Base-by-base conservation (phyloP, 2,113 vertebrate species). In the Elephantulus edwardii region DNA sequence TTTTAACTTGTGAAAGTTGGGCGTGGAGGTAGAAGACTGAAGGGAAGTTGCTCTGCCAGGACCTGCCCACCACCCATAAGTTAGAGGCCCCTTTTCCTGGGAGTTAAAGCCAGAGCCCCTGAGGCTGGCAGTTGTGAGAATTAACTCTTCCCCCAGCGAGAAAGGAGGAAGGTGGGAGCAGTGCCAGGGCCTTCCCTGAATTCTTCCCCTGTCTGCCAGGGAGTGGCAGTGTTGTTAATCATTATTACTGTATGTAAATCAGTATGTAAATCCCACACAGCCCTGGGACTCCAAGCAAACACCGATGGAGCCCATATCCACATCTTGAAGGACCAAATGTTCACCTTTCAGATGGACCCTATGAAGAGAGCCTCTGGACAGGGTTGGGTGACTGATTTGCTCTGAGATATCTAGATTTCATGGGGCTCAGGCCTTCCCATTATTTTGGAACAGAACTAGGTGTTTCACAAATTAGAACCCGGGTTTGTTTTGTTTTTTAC, bases 181-280 rank as follows among this genome's bases (percentile, higher is more conserved):
- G 10, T 0, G 84, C 92, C 87, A 91, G 66, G 82, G 71, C 93
- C 95, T 94, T 94, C 92, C 93, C 93, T 46, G 91, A 95, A 95
- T 96, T 78, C 94, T 96, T 95, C 92, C 95, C 44, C 30, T 1
- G 85, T 95, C 92, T 95, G 95, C 96, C 96, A 96, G 96, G 96
- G 93, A 96, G 96, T 94, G 95, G 96, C 96, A 96, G 91, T 96
- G 85, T 96, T 96, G 96, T 95, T 96, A 95, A 96, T 96, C 95
- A 95, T 96, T 95, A 96, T 94, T 95, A 91, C 94, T 88, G 92
- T 95, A 95, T 96, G 96, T 83, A 96, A 95, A 96, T 95, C 62
- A 87, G 44, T 54, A 96, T 95, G 95, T 92, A 96, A 95, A 96
- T 95, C 60, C 24, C 79, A 68, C 87, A 83, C 28, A n/a, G 46